These are phyloP conservation scores for Hemibagrus guttatus DNA, from an alignment of 2,797 vertebrate genomes.

Conservation along the genomic window DNA sequence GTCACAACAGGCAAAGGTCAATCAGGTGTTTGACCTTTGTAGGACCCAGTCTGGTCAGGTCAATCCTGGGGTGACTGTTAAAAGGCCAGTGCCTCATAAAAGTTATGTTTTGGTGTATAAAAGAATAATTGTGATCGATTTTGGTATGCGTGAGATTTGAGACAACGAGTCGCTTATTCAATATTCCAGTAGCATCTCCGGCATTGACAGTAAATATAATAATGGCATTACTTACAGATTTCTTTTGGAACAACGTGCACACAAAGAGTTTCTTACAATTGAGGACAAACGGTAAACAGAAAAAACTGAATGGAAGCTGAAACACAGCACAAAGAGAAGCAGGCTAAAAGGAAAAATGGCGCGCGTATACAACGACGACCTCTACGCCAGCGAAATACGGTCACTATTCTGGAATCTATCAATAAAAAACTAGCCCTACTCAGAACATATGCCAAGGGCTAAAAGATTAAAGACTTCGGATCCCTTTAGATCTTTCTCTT, in stretches of 20 bases:
- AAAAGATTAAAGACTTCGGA: neutral
- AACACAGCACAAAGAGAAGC: neutral
- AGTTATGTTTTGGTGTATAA: neutral
- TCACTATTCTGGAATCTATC: constrained; percentile 8
- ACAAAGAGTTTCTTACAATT: neutral
- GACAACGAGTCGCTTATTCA: too few relatives aligned
- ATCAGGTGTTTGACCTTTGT: too few relatives aligned
- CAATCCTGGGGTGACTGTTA: neutral
- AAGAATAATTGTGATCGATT: neutral
- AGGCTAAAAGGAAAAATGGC: neutral
- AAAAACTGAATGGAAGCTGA: neutral
- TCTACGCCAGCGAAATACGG: neutral
- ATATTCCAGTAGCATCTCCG: neutral
- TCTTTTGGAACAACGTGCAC: neutral
- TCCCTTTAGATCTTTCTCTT: constrained; percentile 31
- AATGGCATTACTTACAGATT: neutral
- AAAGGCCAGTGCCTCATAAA: neutral
- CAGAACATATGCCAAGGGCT: neutral
- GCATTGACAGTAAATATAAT: neutral
- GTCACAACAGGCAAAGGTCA: too few relatives aligned
- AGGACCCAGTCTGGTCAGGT: too few relatives aligned
- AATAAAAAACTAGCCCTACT: neutral
- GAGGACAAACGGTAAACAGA: neutral
- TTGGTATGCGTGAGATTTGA: neutral
- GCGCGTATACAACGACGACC: neutral